Conservation (phyloP, 2,113 vertebrate species). For the Pterophyllum scalare region DNA sequence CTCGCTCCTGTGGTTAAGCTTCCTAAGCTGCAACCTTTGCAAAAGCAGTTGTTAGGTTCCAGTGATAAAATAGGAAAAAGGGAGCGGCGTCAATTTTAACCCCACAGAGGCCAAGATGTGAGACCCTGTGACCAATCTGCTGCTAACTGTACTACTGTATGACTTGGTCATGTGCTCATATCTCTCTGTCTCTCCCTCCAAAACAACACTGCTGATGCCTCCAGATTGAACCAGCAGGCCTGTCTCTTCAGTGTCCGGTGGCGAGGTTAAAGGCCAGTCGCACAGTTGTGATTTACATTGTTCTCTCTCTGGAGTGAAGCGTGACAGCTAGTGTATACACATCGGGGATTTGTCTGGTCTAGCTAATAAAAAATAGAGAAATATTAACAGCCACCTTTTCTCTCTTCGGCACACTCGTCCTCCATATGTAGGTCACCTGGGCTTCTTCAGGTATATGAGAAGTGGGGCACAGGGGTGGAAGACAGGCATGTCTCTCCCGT, state of each 20-base stretch:
- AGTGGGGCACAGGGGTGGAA: slow-evolving; percentile 34
- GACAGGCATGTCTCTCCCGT: slow-evolving; percentile 51
- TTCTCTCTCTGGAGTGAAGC: slow-evolving; percentile 1
- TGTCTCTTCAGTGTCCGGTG: neutral
- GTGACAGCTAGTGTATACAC: slow-evolving; percentile 43
- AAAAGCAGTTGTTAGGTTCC: slow-evolving; percentile 83
- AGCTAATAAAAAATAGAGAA: slow-evolving; percentile 66
- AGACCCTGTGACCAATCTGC: slow-evolving; percentile 23
- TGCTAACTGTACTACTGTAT: neutral
- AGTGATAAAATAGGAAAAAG: slow-evolving; percentile 77
- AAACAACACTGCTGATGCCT: neutral
- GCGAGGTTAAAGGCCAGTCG: slow-evolving; percentile 39
- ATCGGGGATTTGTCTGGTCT: slow-evolving; percentile 56
- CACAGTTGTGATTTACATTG: slow-evolving; percentile 32
- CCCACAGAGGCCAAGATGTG: slow-evolving; percentile 53
- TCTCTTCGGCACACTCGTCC: slow-evolving; percentile 24
- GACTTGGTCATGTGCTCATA: slow-evolving; percentile 5
- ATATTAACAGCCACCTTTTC: slow-evolving; percentile 56
- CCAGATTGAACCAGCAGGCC: neutral
- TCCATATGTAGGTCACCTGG: slow-evolving; percentile 66
- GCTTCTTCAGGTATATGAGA: slow-evolving; percentile 58
- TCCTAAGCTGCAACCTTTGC: slow-evolving; percentile 95
- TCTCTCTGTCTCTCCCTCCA: neutral
- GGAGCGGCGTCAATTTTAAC: slow-evolving; percentile 63
- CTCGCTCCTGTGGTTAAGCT: slow-evolving; percentile 91